These are phyloP conservation scores for Ivindomyrus marchei DNA, from an alignment of 2,113 vertebrate genomes.

Conservation along the genomic window DNA sequence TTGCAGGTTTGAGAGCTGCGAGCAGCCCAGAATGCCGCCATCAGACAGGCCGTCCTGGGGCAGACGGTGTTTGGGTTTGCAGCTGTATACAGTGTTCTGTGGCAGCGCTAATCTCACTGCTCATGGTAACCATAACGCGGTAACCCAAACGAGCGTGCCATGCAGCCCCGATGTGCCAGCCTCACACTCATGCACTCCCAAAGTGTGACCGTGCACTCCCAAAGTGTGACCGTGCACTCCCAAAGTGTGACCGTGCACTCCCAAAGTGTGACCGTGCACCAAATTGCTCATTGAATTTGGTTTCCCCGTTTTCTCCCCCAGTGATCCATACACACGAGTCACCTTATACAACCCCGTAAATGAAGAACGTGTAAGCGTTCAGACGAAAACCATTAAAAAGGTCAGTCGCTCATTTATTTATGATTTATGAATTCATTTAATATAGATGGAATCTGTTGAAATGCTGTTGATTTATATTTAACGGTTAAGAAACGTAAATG, in stretches of 20 bases:
- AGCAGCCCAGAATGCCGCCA: neutral
- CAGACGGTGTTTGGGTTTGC: neutral
- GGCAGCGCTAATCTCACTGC: neutral
- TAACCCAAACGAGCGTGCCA: neutral
- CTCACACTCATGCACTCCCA: neutral
- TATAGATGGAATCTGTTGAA: neutral
- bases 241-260: neutral
- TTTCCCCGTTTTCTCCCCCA: constrained; percentile 31
- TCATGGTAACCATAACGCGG: too few relatives aligned
- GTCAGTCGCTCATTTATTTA: constrained; percentile 47
- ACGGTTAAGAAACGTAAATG: neutral
- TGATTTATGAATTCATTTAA: neutral
- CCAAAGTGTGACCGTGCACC: neutral
- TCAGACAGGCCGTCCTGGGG: neutral
- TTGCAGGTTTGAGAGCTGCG: neutral
- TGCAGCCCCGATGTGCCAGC: neutral
- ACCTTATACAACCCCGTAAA: constrained; percentile 79
- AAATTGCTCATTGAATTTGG: neutral
- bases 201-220: neutral
- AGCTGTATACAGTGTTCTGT: neutral
- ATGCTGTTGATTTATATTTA: neutral
- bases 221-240: neutral
- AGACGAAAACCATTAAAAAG: constrained; percentile 94
- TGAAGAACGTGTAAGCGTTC: constrained; percentile 77
- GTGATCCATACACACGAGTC: constrained; percentile 89